A percentile compares a stretch with the other conserved stretches of the same genome.
phyloP scores from a whole-genome alignment of 1,140 invertebrate genomes.

The Diprion similis region DNA sequence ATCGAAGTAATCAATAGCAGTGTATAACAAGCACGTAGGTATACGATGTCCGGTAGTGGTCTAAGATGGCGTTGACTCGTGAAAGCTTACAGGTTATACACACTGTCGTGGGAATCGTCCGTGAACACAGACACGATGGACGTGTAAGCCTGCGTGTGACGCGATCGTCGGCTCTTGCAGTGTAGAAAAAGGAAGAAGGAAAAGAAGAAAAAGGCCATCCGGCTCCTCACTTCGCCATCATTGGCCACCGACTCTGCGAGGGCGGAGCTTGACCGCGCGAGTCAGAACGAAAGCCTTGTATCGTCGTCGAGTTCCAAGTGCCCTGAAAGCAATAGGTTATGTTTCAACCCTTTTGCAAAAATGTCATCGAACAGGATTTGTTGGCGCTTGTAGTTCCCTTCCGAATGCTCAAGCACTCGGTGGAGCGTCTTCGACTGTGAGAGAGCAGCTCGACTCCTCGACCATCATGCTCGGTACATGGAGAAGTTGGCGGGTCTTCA shows the following conservation, averaged over 20 bases:
- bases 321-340: too few species aligned
- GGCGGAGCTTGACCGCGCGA: not conserved
- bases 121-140: too few species aligned
- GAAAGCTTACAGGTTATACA: conserved; percentile 36
- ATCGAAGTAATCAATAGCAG: conserved; percentile 42
- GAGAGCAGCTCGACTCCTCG: too few species aligned
- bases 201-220: conserved; percentile 19
- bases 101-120: conserved; percentile 28
- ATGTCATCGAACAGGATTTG: too few species aligned
- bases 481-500: too few species aligned
- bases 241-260: conserved; percentile 47
- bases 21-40: conserved; percentile 7
- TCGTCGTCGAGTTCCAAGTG: not conserved
- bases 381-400: too few species aligned
- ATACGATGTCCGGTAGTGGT: conserved; percentile 42
- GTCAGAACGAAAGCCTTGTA: not conserved
- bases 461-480: too few species aligned
- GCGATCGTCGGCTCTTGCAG: conserved; percentile 30
- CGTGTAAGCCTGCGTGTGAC: too few species aligned
- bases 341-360: too few species aligned
- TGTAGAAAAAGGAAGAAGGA: conserved; percentile 27
- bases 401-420: too few species aligned
- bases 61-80: conserved; percentile 57
- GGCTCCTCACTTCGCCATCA: conserved; percentile 40
- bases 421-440: too few species aligned